Conservation (phyloP, 1,140 invertebrate species). For the Sarcophaga peregrina region DNA sequence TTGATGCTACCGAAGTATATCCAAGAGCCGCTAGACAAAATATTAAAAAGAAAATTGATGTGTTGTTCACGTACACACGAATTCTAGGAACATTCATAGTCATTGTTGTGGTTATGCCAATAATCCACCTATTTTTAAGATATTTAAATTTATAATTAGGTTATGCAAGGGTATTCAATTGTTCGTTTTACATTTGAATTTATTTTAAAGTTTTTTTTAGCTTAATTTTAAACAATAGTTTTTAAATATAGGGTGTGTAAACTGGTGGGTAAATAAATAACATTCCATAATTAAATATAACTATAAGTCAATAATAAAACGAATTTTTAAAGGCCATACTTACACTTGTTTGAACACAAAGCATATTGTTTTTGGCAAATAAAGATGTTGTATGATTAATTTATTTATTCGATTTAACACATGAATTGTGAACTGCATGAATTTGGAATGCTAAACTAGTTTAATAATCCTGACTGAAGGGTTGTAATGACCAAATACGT, state of each 20-base stretch:
- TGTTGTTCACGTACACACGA: slow-evolving; percentile 37
- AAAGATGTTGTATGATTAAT: too few relatives aligned
- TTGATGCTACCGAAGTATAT: not conserved
- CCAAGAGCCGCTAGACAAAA: not conserved
- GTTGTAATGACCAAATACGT: too few relatives aligned
- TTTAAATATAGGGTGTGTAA: not conserved
- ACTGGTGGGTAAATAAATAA: too few relatives aligned
- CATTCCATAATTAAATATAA: too few relatives aligned
- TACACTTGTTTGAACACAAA: too few relatives aligned
- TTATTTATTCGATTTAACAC: too few relatives aligned
- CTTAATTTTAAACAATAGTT: not conserved
- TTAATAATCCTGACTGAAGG: too few relatives aligned
- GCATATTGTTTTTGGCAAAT: too few relatives aligned
- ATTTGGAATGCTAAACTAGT: too few relatives aligned
- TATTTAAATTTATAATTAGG: slow-evolving; percentile 35
- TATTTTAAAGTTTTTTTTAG: not conserved
- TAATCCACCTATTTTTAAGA: slow-evolving; percentile 30
- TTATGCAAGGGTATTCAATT: not conserved
- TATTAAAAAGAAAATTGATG: slow-evolving; percentile 2
- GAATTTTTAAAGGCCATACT: too few relatives aligned
- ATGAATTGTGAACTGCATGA: too few relatives aligned
- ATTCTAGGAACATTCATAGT: slow-evolving; percentile 44
- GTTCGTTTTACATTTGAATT: not conserved
- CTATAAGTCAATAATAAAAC: too few relatives aligned
- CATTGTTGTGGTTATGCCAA: slow-evolving; percentile 42